phyloP scores from a whole-genome alignment of 2,888 invertebrate genomes.

The Dendrolimus pini region DNA sequence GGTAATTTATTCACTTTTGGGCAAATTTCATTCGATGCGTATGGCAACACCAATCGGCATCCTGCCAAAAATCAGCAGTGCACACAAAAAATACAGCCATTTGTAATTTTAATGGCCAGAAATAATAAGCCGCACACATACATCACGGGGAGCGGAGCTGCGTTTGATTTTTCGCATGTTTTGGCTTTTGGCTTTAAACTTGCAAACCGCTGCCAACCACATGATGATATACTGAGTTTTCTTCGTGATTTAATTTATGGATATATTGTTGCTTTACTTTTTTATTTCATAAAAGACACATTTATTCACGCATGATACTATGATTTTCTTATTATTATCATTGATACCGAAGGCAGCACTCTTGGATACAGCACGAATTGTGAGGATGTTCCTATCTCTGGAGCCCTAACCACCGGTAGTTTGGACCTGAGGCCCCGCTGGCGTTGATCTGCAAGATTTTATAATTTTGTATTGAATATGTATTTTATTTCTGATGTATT shows the following conservation, averaged over 20 bases:
- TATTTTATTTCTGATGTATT: no score
- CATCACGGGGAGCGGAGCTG: conserved; percentile 45
- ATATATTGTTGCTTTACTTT: neutral
- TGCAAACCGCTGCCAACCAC: neutral
- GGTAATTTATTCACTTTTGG: no score
- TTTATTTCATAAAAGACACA: neutral
- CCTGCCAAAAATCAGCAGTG: conserved; percentile 52
- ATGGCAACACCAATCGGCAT: conserved; percentile 33
- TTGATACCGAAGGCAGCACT: no score
- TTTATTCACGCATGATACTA: no score
- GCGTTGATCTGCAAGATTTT: no score
- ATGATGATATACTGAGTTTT: neutral
- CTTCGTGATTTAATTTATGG: neutral
- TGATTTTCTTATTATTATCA: no score
- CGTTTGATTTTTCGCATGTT: conserved; percentile 67
- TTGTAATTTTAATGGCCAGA: conserved; percentile 68
- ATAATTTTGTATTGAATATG: no score
- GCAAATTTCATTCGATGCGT: neutral
- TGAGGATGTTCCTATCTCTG: no score
- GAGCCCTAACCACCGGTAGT: no score
- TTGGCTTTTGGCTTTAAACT: conserved; percentile 33
- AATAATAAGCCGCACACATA: conserved; percentile 60
- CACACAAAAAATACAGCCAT: conserved; percentile 40
- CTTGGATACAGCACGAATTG: no score
- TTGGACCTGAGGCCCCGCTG: no score